Conservation (phyloP, 2,113 vertebrate species). For the Psilopsiagon aurifrons region DNA sequence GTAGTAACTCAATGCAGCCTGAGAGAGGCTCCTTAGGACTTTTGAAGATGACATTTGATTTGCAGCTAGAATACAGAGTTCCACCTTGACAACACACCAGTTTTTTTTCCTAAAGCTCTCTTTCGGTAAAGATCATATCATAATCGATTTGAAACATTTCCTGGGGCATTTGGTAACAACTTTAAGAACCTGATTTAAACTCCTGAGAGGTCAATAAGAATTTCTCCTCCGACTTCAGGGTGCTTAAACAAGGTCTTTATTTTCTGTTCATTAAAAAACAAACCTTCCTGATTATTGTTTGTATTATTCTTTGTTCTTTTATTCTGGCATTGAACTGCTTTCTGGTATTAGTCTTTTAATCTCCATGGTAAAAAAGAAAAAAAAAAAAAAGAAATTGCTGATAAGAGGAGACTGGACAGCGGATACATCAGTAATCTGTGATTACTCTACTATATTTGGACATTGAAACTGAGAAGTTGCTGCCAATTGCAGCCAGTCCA, state of each 20-base stretch:
- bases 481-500: background rate
- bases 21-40: conserved; percentile 73
- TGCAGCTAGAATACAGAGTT: background rate
- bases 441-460: conserved; percentile 29
- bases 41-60: conserved; percentile 63
- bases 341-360: background rate
- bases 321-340: background rate
- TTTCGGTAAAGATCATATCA: background rate
- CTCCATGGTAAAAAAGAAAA: background rate
- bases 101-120: background rate
- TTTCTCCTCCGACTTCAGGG: background rate
- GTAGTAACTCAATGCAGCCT: conserved; percentile 68
- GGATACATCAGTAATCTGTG: background rate
- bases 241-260: background rate
- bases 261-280: background rate
- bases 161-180: background rate
- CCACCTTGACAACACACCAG: background rate
- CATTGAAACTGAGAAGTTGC: conserved; percentile 20
- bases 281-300: background rate
- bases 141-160: background rate
- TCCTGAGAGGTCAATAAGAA: background rate
- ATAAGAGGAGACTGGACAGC: background rate
- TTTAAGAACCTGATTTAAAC: conserved; percentile 13
- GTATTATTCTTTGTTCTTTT: background rate
- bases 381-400: background rate